phyloP scores from a whole-genome alignment of 1,140 invertebrate genomes.

The Chionoecetes opilio region DNA sequence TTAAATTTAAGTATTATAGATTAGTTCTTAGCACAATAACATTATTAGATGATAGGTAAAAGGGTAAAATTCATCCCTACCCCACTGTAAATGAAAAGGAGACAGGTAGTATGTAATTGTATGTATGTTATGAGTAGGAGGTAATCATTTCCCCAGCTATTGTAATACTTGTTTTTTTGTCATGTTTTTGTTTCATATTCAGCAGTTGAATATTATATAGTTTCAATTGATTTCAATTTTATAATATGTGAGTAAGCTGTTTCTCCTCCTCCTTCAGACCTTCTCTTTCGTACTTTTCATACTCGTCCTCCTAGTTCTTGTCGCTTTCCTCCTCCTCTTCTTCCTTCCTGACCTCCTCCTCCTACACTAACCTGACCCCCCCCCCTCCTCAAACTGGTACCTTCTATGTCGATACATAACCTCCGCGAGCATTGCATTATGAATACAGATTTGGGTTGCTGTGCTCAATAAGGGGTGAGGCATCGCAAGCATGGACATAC shows the following conservation, averaged over 20 bases:
- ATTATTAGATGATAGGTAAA: too few species aligned
- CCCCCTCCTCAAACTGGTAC: background rate
- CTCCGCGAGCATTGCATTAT: background rate
- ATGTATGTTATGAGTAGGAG: too few species aligned
- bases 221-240: background rate
- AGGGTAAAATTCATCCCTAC: too few species aligned
- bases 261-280: background rate
- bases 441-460: background rate
- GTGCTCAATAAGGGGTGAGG: background rate
- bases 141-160: too few species aligned
- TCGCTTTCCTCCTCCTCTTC: background rate
- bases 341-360: background rate
- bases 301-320: background rate
- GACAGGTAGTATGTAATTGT: too few species aligned
- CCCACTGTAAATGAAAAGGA: too few species aligned
- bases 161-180: too few species aligned
- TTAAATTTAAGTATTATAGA: too few species aligned
- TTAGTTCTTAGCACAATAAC: too few species aligned
- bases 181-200: too few species aligned
- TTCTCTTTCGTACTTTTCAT: background rate
- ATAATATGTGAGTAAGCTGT: too few species aligned
- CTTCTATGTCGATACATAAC: background rate
- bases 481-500: background rate
- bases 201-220: background rate
- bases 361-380: background rate